A percentile compares a stretch with the other conserved stretches of the same genome.
phyloP scores from a whole-genome alignment of 2,113 vertebrate genomes.

The Cranoglanis bouderius region DNA sequence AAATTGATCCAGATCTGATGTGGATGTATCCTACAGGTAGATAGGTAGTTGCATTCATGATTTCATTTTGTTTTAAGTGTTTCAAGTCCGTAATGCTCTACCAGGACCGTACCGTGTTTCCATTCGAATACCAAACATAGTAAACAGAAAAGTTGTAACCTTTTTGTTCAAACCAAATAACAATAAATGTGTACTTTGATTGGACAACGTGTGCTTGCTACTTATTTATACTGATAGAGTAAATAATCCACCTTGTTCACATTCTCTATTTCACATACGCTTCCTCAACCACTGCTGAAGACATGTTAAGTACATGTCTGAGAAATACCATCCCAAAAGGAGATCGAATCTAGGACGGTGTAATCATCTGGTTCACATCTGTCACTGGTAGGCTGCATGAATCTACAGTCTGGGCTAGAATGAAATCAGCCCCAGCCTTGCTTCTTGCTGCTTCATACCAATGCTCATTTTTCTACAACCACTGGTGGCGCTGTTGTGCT shows the following conservation, averaged over 20 bases:
- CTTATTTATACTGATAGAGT: not conserved
- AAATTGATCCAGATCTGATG: too few species aligned
- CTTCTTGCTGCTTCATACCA: not conserved
- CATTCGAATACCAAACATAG: too few species aligned
- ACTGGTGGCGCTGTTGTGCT: too few species aligned
- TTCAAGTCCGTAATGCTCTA: too few species aligned
- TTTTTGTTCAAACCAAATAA: too few species aligned
- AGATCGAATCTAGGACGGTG: not conserved
- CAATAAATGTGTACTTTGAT: too few species aligned
- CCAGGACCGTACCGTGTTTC: too few species aligned
- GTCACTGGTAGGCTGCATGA: not conserved
- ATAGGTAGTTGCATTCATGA: not conserved
- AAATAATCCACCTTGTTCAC: not conserved
- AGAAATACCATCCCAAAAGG: not conserved
- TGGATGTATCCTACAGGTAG: too few species aligned
- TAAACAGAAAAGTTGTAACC: too few species aligned
- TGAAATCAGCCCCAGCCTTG: not conserved
- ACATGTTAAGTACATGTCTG: too few species aligned
- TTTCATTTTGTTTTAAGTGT: not conserved
- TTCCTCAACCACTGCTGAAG: not conserved
- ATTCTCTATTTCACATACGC: not conserved
- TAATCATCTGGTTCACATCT: not conserved
- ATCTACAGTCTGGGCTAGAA: not conserved
- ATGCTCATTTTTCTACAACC: not conserved
- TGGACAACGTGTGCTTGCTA: too few species aligned